Percentiles rank a stretch among this genome's conserved stretches.
Evolutionary conservation across 2,888 invertebrate genomes (phyloP).

Genomic region (Synergus laeviventris): DNA sequence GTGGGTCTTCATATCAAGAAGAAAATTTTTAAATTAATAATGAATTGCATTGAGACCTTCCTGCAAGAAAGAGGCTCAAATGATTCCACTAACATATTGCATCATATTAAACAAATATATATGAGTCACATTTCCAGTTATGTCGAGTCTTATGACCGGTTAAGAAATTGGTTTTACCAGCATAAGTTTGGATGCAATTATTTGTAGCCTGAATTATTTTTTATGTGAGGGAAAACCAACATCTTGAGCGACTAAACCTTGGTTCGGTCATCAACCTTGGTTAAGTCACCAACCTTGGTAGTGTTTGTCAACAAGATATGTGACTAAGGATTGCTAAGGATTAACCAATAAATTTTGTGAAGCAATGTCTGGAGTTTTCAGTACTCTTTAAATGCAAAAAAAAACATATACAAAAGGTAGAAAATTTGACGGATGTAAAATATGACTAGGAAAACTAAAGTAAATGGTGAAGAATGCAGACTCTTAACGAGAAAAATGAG

Average conservation of each 20-base stretch:
- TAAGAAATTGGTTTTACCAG: background rate
- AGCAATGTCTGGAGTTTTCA: background rate
- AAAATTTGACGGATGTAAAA: background rate
- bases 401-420: background rate
- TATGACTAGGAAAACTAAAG: background rate
- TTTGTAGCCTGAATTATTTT: background rate
- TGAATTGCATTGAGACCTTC: background rate
- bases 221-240: background rate
- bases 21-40: background rate
- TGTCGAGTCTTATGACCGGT: background rate
- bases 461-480: background rate
- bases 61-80: background rate
- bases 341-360: slow-evolving; percentile 32
- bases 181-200: background rate
- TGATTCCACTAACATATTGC: slow-evolving; percentile 8
- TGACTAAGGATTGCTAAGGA: slow-evolving; percentile 18
- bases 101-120: background rate
- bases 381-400: background rate
- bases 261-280: slow-evolving; percentile 40
- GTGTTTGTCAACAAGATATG: slow-evolving; percentile 33
- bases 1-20: background rate
- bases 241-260: slow-evolving; percentile 11
- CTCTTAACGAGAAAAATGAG: background rate
- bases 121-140: background rate
- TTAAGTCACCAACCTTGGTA: slow-evolving; percentile 30